These are phyloP conservation scores for Tethea ocularis DNA, from an alignment of 2,888 invertebrate species.

Conservation along the genomic window DNA sequence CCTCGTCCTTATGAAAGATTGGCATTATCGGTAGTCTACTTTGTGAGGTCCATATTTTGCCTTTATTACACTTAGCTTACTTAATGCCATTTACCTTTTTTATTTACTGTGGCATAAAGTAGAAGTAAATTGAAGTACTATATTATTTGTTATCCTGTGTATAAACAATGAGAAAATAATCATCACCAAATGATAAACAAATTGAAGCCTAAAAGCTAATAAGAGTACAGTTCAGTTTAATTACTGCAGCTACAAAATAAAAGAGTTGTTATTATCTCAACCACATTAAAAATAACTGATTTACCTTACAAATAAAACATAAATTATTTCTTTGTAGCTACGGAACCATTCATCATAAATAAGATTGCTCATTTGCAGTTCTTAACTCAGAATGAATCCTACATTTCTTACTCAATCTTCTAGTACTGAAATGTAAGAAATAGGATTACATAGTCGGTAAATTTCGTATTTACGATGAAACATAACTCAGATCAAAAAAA, in stretches of 20 bases:
- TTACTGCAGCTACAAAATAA: not conserved
- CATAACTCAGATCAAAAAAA: not conserved
- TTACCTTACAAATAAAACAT: too few relatives aligned
- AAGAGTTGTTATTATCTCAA: too few relatives aligned
- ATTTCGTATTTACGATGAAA: not conserved
- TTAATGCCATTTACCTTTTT: constrained; percentile 6
- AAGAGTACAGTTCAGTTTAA: not conserved
- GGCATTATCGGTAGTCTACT: constrained; percentile 6
- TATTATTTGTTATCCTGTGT: not conserved
- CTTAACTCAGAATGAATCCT: not conserved
- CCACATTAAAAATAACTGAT: too few relatives aligned
- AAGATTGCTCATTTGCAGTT: not conserved
- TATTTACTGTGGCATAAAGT: constrained; percentile 3
- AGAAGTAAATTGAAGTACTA: not conserved
- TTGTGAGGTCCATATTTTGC: not conserved
- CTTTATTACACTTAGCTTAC: constrained; percentile 5
- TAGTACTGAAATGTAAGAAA: not conserved
- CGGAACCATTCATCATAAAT: not conserved
- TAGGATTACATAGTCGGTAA: constrained; percentile 5
- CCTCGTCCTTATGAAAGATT: not conserved
- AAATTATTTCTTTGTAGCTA: not conserved
- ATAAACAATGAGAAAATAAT: too few relatives aligned
- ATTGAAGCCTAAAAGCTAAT: too few relatives aligned
- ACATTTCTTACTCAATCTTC: not conserved
- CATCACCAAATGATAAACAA: too few relatives aligned